phyloP scores from a whole-genome alignment of 2,113 vertebrate genomes.

The Cebus imitator region DNA sequence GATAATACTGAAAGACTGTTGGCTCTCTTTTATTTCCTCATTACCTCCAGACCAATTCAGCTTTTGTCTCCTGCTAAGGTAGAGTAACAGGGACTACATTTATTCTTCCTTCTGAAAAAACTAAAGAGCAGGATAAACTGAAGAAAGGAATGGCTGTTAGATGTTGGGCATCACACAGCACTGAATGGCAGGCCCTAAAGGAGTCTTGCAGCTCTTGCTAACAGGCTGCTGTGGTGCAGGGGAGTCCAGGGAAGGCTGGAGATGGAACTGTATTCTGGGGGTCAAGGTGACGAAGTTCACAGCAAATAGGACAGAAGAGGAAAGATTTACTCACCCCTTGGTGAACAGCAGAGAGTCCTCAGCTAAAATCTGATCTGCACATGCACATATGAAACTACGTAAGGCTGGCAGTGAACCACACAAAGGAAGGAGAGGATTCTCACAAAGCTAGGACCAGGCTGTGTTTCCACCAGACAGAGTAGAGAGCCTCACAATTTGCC shows the following conservation, averaged over 20 bases:
- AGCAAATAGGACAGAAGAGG: not conserved
- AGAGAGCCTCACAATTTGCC: not conserved
- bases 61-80: not conserved
- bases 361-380: not conserved
- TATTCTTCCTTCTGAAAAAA: not conserved
- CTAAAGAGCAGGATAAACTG: not conserved
- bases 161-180: not conserved
- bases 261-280: not conserved
- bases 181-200: not conserved
- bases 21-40: not conserved
- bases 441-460: not conserved
- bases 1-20: not conserved
- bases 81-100: not conserved
- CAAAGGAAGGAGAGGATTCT: not conserved
- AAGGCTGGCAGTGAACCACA: not conserved
- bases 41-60: not conserved
- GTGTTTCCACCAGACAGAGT: not conserved
- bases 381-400: not conserved
- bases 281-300: too few relatives aligned
- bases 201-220: not conserved
- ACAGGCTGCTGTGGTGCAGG: too few relatives aligned
- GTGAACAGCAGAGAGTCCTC: not conserved
- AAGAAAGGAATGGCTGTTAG: not conserved
- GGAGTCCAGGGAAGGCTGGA: not conserved
- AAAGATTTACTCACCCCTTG: not conserved